Evolutionary conservation across 2,888 invertebrate genomes (phyloP).

Genomic region (Epinotia bilunana): DNA sequence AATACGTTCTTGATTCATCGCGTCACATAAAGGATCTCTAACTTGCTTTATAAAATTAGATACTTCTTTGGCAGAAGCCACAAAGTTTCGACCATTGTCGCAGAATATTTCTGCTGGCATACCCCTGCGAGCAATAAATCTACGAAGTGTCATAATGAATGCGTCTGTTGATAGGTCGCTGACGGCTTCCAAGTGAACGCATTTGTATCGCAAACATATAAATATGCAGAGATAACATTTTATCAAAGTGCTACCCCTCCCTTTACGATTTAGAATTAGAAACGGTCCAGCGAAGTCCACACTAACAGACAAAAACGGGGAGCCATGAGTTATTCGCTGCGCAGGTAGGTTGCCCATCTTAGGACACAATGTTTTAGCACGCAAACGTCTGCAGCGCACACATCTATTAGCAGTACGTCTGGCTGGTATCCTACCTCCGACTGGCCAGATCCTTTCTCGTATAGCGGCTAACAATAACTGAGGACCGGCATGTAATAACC

Average conservation of each 20-base stretch:
- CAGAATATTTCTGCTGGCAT: slow-evolving; percentile 52
- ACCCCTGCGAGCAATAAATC: slow-evolving; percentile 44
- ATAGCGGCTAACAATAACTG: slow-evolving; percentile 44
- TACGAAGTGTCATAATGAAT: slow-evolving; percentile 51
- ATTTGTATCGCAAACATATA: neutral
- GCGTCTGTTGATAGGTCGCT: slow-evolving; percentile 51
- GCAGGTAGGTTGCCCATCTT: slow-evolving; percentile 42
- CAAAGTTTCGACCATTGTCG: slow-evolving; percentile 55
- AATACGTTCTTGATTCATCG: slow-evolving; percentile 49
- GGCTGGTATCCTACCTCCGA: slow-evolving; percentile 46
- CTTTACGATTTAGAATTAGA: too few species aligned
- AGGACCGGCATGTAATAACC: slow-evolving; percentile 11
- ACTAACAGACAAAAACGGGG: slow-evolving; percentile 36
- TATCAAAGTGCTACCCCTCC: slow-evolving; percentile 24
- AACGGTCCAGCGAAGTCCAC: too few species aligned
- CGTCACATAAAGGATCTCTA: slow-evolving; percentile 44
- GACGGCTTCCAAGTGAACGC: slow-evolving; percentile 29
- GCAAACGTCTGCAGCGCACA: slow-evolving; percentile 43
- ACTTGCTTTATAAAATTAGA: slow-evolving; percentile 46
- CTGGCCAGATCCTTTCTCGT: slow-evolving; percentile 45
- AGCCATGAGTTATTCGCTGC: slow-evolving; percentile 26
- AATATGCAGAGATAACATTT: slow-evolving; percentile 43
- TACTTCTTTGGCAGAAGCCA: slow-evolving; percentile 50
- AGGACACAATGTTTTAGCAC: slow-evolving; percentile 19
- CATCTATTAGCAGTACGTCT: slow-evolving; percentile 45